Evolutionary conservation across 53 echinoderm and acorn worm genomes (phyloP), one percentile per base, ranked within the genome.

Genomic region (Pentamera pediparva): DNA sequence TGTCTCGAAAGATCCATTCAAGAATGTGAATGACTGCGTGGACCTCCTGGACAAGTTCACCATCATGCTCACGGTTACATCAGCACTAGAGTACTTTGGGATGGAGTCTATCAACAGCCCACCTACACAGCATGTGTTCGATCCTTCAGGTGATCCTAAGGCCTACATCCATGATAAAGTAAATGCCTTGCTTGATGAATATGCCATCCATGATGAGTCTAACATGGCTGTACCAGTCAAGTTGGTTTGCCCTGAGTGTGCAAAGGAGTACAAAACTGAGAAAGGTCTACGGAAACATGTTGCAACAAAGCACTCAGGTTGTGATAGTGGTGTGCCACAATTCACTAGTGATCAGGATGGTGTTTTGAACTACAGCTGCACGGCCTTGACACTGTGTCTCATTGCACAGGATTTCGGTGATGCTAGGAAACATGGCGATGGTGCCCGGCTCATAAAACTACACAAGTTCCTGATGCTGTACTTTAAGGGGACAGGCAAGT

Each of bases 391-490:
- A 6, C 50, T 87, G 39, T 75, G 87, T 37, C 53, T 87, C 4
- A 17, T 87, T 32, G 63, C 56, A 9, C 56, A 35, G 36, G 62
- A 75, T 36, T 87, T 87, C 37, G 27, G 64, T 32, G 83, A 83
- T 61, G 83, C 87, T 20, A 39, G 83, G 32, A 58, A 49, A n/a
- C 40, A 56, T 49, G 83, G 83, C 2, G 87, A 87, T 75, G 79
- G 83, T 67, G 77, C 39, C 19, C 25, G 82, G 0, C 60, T 74
- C 39, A 71, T 87, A 45, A 65, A 45, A 21, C 47, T 87, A 26
- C 75, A 87, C 47, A 83, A 83, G 70, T 83, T 70, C 43, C 12
- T 83, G 17, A 48, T 87, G 26, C 39, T 87, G 13, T 75, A 83
- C 62, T 83, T 79, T 37, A 59, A 59, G 37, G 35, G 58, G n/a